phyloP scores from a whole-genome alignment of 2,888 invertebrate genomes.

The Protophormia terraenovae region DNA sequence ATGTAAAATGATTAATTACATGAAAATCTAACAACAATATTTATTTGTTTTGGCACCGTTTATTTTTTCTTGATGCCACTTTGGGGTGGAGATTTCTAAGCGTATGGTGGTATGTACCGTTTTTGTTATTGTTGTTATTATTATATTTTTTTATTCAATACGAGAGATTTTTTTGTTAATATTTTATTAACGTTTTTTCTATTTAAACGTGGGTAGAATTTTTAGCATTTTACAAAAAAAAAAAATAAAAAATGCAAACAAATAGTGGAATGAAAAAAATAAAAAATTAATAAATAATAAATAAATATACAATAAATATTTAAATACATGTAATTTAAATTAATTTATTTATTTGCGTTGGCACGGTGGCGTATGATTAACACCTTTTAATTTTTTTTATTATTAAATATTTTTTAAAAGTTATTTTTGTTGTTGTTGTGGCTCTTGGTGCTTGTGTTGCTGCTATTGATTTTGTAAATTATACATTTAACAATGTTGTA shows the following conservation, averaged over 20 bases:
- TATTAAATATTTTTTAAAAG: not conserved
- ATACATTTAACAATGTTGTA: slow-evolving; percentile 30
- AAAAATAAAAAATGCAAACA: not conserved
- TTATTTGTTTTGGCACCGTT: slow-evolving; percentile 42
- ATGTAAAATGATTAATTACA: slow-evolving; percentile 68
- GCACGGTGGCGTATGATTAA: slow-evolving; percentile 70
- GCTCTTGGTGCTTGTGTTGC: not conserved
- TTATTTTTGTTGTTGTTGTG: not conserved
- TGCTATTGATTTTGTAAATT: slow-evolving; percentile 46
- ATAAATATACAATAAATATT: slow-evolving; percentile 54
- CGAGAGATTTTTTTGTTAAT: slow-evolving; percentile 39
- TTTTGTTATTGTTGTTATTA: slow-evolving; percentile 10
- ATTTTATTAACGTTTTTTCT: slow-evolving; percentile 51
- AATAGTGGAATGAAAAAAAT: not conserved
- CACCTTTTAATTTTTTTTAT: slow-evolving; percentile 55
- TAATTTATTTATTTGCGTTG: slow-evolving; percentile 64
- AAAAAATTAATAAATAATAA: slow-evolving; percentile 26
- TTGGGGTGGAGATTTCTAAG: slow-evolving; percentile 64
- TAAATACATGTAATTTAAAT: slow-evolving; percentile 68
- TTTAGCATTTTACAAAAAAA: slow-evolving; percentile 23
- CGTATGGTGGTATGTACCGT: slow-evolving; percentile 19
- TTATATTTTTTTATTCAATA: not conserved
- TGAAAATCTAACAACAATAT: slow-evolving; percentile 58
- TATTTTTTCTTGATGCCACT: slow-evolving; percentile 54
- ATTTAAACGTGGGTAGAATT: slow-evolving; percentile 60